Evolutionary conservation across 2,113 vertebrate species (phyloP).

Genomic region (Pomatostomus ruficeps): DNA sequence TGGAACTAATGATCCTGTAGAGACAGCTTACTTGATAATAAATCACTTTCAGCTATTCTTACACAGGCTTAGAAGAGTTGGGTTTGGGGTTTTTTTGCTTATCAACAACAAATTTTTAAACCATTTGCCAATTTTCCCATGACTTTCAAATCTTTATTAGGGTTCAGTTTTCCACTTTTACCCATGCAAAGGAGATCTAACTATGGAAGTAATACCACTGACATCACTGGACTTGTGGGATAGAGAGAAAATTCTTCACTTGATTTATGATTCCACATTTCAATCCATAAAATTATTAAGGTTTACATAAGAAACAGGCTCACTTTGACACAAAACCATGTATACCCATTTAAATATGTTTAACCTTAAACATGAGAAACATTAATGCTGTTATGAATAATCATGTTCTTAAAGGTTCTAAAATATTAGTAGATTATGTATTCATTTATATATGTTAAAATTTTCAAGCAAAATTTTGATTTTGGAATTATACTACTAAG

Average conservation of each 20-base stretch:
- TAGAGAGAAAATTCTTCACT: neutral
- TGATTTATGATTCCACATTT: neutral
- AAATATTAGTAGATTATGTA: neutral
- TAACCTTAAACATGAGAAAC: neutral
- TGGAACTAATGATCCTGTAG: neutral
- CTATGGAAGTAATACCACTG: neutral
- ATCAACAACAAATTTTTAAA: neutral
- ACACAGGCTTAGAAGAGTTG: neutral
- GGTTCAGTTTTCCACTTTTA: neutral
- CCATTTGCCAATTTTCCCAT: neutral
- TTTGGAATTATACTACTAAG: neutral
- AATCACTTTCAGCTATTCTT: neutral
- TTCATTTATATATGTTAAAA: neutral
- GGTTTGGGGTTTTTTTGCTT: neutral
- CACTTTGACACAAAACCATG: neutral
- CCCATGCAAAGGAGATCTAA: neutral
- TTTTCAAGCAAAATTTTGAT: neutral
- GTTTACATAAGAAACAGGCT: neutral
- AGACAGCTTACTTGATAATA: neutral
- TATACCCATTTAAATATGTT: neutral
- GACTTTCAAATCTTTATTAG: neutral
- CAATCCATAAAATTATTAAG: neutral
- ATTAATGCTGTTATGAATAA: neutral
- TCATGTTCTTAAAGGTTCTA: neutral
- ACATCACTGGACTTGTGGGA: neutral